Percentiles rank a stretch among this genome's conserved stretches.
Evolutionary conservation across 2,797 vertebrate genomes (phyloP).

Genomic region (Craterocephalus amniculus): DNA sequence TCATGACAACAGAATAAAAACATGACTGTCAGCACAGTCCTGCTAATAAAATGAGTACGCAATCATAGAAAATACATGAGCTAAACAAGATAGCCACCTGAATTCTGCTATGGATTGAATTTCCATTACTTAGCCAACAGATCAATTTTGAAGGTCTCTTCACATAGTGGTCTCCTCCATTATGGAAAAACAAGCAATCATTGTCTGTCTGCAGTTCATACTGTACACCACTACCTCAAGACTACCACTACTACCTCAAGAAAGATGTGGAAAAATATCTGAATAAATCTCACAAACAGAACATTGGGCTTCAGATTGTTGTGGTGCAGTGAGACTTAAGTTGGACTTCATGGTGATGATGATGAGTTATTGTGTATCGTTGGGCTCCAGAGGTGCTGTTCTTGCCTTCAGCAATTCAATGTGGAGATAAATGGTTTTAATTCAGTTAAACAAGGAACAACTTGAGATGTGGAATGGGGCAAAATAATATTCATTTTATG

Average conservation of each 20-base stretch:
- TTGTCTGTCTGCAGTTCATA: conserved; percentile 56
- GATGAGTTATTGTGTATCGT: conserved; percentile 52
- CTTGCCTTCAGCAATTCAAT: conserved; percentile 69
- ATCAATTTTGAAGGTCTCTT: conserved; percentile 76
- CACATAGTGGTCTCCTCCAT: conserved; percentile 60
- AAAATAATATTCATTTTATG: conserved; percentile 55
- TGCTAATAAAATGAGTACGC: conserved; percentile 3
- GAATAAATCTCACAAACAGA: conserved; percentile 63
- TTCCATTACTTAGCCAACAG: conserved; percentile 72
- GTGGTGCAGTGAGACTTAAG: conserved; percentile 42
- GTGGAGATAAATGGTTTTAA: conserved; percentile 58
- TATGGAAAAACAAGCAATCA: conserved; percentile 72
- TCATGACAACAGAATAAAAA: neutral
- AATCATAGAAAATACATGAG: neutral
- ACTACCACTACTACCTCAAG: conserved; percentile 47
- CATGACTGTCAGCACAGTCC: neutral
- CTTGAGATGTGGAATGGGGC: conserved; percentile 39
- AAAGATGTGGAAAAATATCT: conserved; percentile 55
- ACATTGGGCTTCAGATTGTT: conserved; percentile 32
- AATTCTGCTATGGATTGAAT: conserved; percentile 62
- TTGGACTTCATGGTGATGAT: conserved; percentile 59
- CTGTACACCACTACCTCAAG: conserved; percentile 57
- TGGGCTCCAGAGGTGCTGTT: conserved; percentile 53
- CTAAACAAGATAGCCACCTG: conserved; percentile 45
- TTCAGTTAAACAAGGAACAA: conserved; percentile 69